Evolutionary conservation across 2,797 vertebrate genomes (phyloP).

Genomic region (Pelodytes ibericus): DNA sequence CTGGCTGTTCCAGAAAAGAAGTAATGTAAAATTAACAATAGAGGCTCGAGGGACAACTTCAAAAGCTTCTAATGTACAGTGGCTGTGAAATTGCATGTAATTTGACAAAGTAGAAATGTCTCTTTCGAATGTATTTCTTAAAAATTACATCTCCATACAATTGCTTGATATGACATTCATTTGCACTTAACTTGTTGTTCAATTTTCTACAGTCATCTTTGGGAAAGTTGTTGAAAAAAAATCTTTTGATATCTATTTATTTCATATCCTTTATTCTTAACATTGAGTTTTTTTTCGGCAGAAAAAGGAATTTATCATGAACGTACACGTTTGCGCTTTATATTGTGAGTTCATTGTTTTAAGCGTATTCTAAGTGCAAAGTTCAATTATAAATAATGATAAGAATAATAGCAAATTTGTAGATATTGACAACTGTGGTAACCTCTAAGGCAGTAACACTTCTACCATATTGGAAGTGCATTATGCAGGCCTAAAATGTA

Average conservation of each 20-base stretch:
- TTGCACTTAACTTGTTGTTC: background rate
- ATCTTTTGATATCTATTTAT: no score
- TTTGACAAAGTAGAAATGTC: background rate
- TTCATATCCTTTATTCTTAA: background rate
- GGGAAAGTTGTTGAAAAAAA: background rate
- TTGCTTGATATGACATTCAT: background rate
- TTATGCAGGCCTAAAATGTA: no score
- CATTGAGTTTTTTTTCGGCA: no score
- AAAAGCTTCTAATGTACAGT: slow-evolving; percentile 1
- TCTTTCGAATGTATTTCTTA: background rate
- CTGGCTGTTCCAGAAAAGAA: background rate
- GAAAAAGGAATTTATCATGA: no score
- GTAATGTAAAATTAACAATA: background rate
- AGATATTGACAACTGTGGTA: no score
- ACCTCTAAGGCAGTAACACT: no score
- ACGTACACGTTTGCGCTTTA: no score
- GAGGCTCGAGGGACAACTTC: background rate
- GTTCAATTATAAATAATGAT: no score
- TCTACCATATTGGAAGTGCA: no score
- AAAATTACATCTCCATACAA: background rate
- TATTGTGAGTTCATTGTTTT: no score
- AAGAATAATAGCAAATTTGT: no score
- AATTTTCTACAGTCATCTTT: background rate
- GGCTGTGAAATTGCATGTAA: background rate
- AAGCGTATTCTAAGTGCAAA: no score